phyloP scores from a whole-genome alignment of 2,888 invertebrate genomes.

The Idaea dimidiata region DNA sequence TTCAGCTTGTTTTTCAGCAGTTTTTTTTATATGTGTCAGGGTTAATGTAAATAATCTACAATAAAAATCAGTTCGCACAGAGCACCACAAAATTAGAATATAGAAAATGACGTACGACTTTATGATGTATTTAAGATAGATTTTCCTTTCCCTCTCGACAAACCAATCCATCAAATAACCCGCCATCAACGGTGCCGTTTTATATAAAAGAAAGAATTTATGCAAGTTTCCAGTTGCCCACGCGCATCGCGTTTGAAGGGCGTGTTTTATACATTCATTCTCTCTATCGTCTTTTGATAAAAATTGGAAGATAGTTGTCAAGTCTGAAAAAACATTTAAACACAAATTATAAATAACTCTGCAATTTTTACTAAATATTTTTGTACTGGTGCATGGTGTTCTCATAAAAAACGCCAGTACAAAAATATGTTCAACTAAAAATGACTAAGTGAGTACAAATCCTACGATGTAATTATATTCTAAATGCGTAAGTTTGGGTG shows the following conservation, averaged over 20 bases:
- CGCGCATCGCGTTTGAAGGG: conserved; percentile 93
- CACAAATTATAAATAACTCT: conserved; percentile 3
- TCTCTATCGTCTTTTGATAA: conserved; percentile 88
- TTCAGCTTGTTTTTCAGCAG: neutral
- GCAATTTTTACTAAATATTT: too few species aligned
- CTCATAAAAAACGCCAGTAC: neutral
- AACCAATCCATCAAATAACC: conserved; percentile 99
- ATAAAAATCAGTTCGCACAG: neutral
- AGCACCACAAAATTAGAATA: conserved; percentile 20
- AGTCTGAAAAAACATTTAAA: conserved; percentile 84
- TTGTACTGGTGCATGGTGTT: too few species aligned
- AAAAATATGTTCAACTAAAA: conserved; percentile 16
- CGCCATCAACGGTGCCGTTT: conserved; percentile 95
- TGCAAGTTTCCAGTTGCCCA: conserved; percentile 97
- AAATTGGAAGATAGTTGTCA: conserved; percentile 93
- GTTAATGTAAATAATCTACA: neutral
- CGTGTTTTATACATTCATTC: conserved; percentile 91
- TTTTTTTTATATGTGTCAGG: neutral
- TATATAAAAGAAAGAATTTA: conserved; percentile 95
- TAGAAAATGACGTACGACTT: conserved; percentile 93
- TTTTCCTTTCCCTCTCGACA: conserved; percentile 95
- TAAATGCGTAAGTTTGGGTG: too few species aligned
- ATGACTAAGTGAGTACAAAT: too few species aligned
- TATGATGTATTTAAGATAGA: conserved; percentile 94
- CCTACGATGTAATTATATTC: too few species aligned